A percentile compares a stretch with the other conserved stretches of the same genome.
Conservation (phyloP, 1,140 invertebrate genomes). For the Pemphigus obesinymphae region DNA sequence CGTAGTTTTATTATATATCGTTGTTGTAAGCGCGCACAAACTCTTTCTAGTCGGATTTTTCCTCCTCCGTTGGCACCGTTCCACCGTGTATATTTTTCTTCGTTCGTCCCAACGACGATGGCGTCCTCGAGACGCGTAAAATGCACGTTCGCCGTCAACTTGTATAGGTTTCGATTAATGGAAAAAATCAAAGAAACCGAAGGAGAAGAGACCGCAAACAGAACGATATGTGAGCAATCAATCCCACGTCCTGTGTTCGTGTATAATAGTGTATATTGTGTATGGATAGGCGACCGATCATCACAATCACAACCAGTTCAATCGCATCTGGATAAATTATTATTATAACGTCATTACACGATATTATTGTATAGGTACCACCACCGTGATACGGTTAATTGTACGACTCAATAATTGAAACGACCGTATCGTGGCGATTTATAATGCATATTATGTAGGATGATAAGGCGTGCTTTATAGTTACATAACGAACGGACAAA, state of each 20-base stretch:
- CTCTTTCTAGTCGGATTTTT: neutral
- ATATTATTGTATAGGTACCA: neutral
- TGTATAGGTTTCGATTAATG: neutral
- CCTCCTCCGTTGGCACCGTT: neutral
- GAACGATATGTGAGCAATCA: neutral
- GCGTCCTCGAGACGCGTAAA: neutral
- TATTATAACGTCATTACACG: neutral
- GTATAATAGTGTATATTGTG: no score
- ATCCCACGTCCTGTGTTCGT: neutral
- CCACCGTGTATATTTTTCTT: no score
- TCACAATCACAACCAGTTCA: neutral
- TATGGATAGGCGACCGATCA: neutral
- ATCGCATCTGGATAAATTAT: neutral
- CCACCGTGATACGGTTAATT: neutral
- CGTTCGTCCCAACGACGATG: neutral
- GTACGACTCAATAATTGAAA: neutral
- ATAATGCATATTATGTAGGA: neutral
- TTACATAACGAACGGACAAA: no score
- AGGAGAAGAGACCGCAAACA: neutral
- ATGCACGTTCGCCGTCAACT: neutral
- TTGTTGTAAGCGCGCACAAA: neutral
- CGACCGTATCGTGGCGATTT: neutral
- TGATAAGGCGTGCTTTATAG: no score
- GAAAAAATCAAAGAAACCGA: no score
- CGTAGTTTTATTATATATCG: no score